phyloP scores from a whole-genome alignment of 2,113 vertebrate genomes.

The Zosterops lateralis region DNA sequence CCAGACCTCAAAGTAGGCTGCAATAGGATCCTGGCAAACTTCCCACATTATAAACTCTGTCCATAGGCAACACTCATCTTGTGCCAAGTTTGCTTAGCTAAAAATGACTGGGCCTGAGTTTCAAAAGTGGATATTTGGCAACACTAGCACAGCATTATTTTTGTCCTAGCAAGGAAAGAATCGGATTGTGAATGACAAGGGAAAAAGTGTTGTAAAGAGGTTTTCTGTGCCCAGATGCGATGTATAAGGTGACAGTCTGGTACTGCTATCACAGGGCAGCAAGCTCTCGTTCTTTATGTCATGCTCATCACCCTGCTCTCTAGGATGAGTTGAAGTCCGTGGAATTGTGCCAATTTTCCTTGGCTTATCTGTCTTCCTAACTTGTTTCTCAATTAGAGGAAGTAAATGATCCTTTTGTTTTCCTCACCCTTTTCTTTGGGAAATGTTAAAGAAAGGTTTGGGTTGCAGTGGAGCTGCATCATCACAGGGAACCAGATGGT shows the following conservation, averaged over 20 bases:
- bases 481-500: neutral
- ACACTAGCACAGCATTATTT: conserved; percentile 5
- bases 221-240: neutral
- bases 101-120: conserved; percentile 36
- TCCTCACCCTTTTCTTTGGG: conserved; percentile 10
- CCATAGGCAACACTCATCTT: conserved; percentile 12
- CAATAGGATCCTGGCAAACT: conserved; percentile 57
- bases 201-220: neutral
- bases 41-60: conserved; percentile 25
- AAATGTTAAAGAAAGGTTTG: conserved; percentile 23
- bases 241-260: neutral
- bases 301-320: neutral
- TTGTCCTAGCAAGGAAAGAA: neutral
- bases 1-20: conserved; percentile 40
- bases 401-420: conserved; percentile 38
- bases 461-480: neutral
- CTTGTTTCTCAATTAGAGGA: conserved; percentile 18
- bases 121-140: conserved; percentile 38
- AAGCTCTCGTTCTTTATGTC: neutral
- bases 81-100: conserved; percentile 60
- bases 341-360: conserved; percentile 53
- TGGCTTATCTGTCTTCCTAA: conserved; percentile 55
- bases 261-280: neutral
- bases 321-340: neutral
- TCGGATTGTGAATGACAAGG: neutral